Base-by-base conservation (phyloP, 2,888 invertebrate genomes). In the Volucella inanis region DNA sequence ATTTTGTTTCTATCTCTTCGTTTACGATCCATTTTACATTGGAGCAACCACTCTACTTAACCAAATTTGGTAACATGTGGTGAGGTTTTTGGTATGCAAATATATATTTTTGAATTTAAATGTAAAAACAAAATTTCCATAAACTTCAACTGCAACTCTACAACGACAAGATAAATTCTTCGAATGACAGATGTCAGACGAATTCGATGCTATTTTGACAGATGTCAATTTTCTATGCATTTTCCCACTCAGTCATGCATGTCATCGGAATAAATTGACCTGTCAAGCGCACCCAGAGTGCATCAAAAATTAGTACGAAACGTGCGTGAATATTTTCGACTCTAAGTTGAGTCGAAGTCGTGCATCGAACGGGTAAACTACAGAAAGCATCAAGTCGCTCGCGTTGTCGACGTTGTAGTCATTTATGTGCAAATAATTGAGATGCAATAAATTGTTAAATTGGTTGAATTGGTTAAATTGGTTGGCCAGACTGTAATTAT, bases 381-480 rank as follows among this genome's bases (percentile, higher is more conserved):
- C 38, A 43, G 31, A n/a, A 22, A 67, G 47, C 38, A 55, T 67
- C 67, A 68, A 39, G 11, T 72, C 14, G 49, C 54, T 62, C 45
- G 38, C 50, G 14, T 47, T 38, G 15, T 18, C n/a, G n/a, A 12
- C 54, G 61, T 62, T 65, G 45, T 74, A 18, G 62, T 12, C 57
- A 76, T 38, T 64, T 52, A 59, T 64, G 45, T 81, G 54, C 50
- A 81, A 81, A 70, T 76, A 49, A 70, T 74, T 74, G 31, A 80
- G 64, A 41, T 45, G 76, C 59, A 70, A 64, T 75, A 57, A 54
- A 62, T 54, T 12, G 15, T 49, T 31, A 31, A 31, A 31, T 31
- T 31, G 31, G 31, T 31, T 31, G 6, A 31, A 31, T 31, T 31
- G 31, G 6, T 31, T 31, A 31, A 31, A 31, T 31, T 31, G 31